Conservation (phyloP, 37 sponge, comb jelly and placozoan species). For the Amphimedon queenslandica region DNA sequence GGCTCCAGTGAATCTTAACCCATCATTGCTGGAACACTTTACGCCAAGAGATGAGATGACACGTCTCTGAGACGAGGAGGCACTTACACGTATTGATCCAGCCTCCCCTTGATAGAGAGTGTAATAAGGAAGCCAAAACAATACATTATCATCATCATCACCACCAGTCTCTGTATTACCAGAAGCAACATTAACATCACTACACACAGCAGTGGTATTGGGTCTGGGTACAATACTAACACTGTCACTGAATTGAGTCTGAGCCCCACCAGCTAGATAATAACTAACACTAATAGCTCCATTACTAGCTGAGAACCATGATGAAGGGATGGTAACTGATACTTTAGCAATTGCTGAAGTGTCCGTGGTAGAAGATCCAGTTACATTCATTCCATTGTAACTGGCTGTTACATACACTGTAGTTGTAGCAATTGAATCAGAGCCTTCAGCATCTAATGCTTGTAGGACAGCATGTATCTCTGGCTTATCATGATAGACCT, state of each 20-base stretch:
- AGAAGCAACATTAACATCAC: neutral
- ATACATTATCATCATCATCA: neutral
- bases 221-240: slow-evolving; percentile 19
- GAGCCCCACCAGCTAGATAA: slow-evolving; percentile 6
- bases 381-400: neutral
- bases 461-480: slow-evolving; percentile 18
- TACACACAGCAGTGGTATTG: slow-evolving; percentile 8
- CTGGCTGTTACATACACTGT: slow-evolving; percentile 14
- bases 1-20: slow-evolving; percentile 15
- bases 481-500: slow-evolving; percentile 22
- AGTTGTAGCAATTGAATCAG: slow-evolving; percentile 13
- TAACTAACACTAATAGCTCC: slow-evolving; percentile 16
- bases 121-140: slow-evolving; percentile 21
- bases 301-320: slow-evolving; percentile 36
- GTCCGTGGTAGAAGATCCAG: neutral
- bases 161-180: neutral
- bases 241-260: neutral
- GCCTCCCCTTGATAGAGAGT: slow-evolving; percentile 23
- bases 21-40: slow-evolving; percentile 9
- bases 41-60: slow-evolving; percentile 12
- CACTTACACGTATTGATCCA: slow-evolving; percentile 6
- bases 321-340: slow-evolving; percentile 18
- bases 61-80: neutral
- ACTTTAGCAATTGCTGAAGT: slow-evolving; percentile 10
- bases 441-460: slow-evolving; percentile 24